Evolutionary conservation across 1,140 invertebrate species (phyloP).

Genomic region (Geopemphigus sp.): DNA sequence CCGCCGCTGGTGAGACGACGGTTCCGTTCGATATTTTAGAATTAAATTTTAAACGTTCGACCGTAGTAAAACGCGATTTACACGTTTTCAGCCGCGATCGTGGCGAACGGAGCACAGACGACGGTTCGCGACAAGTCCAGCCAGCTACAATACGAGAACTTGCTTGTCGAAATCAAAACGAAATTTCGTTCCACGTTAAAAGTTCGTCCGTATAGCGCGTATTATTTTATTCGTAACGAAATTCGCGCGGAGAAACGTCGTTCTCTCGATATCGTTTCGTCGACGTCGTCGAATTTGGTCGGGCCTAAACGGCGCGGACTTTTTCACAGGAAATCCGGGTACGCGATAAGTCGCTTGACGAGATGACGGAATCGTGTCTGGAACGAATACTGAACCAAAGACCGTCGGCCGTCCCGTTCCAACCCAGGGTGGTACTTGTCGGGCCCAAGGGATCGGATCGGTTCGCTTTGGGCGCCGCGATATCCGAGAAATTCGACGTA

Average conservation of each 20-base stretch:
- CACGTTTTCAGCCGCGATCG: not conserved
- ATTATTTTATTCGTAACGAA: too few species aligned
- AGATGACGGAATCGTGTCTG: not conserved
- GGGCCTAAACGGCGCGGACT: too few species aligned
- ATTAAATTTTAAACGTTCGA: too few species aligned
- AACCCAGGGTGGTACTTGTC: not conserved
- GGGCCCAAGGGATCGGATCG: not conserved
- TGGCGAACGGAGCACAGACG: not conserved
- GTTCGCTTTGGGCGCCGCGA: not conserved
- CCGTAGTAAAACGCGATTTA: not conserved
- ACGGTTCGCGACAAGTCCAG: not conserved
- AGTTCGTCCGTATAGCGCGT: not conserved
- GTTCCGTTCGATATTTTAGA: too few species aligned
- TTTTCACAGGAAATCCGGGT: not conserved
- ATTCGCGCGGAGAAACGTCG: too few species aligned
- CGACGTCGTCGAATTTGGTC: too few species aligned
- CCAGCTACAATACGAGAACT: not conserved
- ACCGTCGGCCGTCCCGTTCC: not conserved
- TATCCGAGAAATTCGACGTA: conserved; percentile 7
- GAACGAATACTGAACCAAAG: not conserved
- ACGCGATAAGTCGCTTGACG: not conserved
- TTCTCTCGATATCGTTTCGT: too few species aligned
- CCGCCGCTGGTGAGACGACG: not conserved
- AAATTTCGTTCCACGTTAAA: not conserved
- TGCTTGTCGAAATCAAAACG: conserved; percentile 12